Conservation (phyloP, 2,888 invertebrate species). For the Lomographa bimaculata region DNA sequence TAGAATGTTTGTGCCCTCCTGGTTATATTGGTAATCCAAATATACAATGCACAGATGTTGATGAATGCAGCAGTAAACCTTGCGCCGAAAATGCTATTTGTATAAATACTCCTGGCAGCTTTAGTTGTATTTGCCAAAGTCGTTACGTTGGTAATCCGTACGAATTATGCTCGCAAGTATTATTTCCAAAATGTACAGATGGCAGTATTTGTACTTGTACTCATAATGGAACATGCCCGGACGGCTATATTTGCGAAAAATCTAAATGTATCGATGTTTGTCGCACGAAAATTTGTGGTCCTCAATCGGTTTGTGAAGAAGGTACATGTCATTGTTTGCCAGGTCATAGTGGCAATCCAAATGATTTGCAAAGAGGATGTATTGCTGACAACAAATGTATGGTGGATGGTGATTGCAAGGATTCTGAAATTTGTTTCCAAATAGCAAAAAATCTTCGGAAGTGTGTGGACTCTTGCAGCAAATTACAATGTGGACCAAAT, state of each 20-base stretch:
- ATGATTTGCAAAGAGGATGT: slow-evolving; percentile 88
- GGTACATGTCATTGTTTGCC: slow-evolving; percentile 92
- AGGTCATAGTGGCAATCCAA: slow-evolving; percentile 90
- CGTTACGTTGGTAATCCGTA: slow-evolving; percentile 95
- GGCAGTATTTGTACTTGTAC: slow-evolving; percentile 88
- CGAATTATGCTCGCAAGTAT: slow-evolving; percentile 89
- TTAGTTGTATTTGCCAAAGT: slow-evolving; percentile 94
- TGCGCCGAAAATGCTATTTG: slow-evolving; percentile 94
- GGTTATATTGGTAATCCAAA: slow-evolving; percentile 95
- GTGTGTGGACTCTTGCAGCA: slow-evolving; percentile 94
- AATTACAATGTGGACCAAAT: slow-evolving; percentile 95
- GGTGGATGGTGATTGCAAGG: slow-evolving; percentile 92
- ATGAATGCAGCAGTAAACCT: slow-evolving; percentile 91
- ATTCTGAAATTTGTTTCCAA: slow-evolving; percentile 95
- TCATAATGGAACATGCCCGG: slow-evolving; percentile 88
- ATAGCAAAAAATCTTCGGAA: slow-evolving; percentile 89
- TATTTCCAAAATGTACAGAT: slow-evolving; percentile 87
- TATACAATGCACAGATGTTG: slow-evolving; percentile 91
- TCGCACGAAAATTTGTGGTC: slow-evolving; percentile 89
- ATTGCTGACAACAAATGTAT: slow-evolving; percentile 89
- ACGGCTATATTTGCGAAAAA: slow-evolving; percentile 88
- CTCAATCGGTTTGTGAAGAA: slow-evolving; percentile 90
- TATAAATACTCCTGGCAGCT: slow-evolving; percentile 94
- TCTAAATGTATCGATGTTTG: slow-evolving; percentile 91
- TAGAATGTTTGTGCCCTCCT: slow-evolving; percentile 92